phyloP scores from a whole-genome alignment of 2,797 vertebrate genomes.

The Pipistrellus pipistrellus region DNA sequence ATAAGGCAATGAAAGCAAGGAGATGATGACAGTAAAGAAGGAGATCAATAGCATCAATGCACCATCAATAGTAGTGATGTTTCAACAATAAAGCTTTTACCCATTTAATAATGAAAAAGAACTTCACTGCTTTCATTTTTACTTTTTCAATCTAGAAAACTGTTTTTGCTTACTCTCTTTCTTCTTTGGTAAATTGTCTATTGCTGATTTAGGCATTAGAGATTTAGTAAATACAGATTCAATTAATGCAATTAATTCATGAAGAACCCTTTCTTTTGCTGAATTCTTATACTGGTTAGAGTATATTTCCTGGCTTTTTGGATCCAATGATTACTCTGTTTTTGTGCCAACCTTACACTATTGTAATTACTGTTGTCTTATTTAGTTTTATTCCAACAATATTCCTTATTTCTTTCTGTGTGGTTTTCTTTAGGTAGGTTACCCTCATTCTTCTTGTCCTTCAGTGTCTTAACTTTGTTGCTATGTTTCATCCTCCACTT shows the following conservation, averaged over 20 bases:
- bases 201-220: slow-evolving; percentile 36
- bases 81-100: slow-evolving; percentile 52
- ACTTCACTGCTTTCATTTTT: slow-evolving; percentile 22
- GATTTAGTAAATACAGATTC: slow-evolving; percentile 1
- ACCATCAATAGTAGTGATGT: background rate
- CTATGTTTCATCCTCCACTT: background rate
- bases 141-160: slow-evolving; percentile 51
- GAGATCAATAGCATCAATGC: background rate
- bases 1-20: slow-evolving; percentile 2
- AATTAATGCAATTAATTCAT: slow-evolving; percentile 42
- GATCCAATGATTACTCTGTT: slow-evolving; percentile 3
- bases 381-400: slow-evolving; percentile 37
- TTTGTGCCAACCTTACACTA: background rate
- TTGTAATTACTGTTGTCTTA: slow-evolving; percentile 31
- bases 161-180: slow-evolving; percentile 19
- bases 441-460: background rate
- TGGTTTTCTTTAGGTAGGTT: background rate
- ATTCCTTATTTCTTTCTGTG: slow-evolving; percentile 26
- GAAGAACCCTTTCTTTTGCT: slow-evolving; percentile 33
- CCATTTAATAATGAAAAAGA: slow-evolving; percentile 27
- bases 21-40: background rate
- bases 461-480: slow-evolving; percentile 42
- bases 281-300: slow-evolving; percentile 32
- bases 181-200: slow-evolving; percentile 22
- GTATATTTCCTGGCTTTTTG: slow-evolving; percentile 22